Evolutionary conservation across 1,140 invertebrate species (phyloP).

Genomic region (Aphaenogaster rudis): DNA sequence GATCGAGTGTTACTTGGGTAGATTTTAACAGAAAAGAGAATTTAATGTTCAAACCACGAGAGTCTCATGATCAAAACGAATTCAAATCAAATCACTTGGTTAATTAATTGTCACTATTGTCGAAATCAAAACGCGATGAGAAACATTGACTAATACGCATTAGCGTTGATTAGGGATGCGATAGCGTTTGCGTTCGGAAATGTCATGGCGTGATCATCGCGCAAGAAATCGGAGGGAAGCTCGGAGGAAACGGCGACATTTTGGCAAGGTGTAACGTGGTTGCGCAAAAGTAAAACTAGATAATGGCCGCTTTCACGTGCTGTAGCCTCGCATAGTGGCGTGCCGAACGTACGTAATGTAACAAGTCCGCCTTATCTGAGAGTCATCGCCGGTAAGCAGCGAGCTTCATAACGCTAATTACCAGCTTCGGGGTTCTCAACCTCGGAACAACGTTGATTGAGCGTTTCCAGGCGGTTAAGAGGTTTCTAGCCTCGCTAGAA

Average conservation of each 20-base stretch:
- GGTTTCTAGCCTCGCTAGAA: conserved; percentile 42
- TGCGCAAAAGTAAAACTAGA: conserved; percentile 83
- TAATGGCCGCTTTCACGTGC: conserved; percentile 86
- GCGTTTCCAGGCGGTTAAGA: conserved; percentile 58
- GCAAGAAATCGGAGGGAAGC: not conserved
- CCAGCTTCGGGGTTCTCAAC: conserved; percentile 79
- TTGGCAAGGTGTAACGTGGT: conserved; percentile 74
- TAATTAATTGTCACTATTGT: not conserved
- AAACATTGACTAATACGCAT: not conserved
- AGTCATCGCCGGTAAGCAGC: conserved; percentile 82
- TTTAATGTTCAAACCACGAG: not conserved
- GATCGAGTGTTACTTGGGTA: too few relatives aligned
- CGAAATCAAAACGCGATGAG: not conserved
- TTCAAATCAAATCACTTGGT: not conserved
- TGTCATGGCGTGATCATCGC: not conserved
- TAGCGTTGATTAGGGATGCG: not conserved
- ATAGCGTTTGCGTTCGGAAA: not conserved
- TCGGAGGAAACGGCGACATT: conserved; percentile 11
- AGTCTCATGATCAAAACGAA: not conserved
- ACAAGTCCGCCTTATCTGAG: conserved; percentile 83
- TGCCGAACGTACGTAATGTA: conserved; percentile 81
- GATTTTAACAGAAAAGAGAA: not conserved
- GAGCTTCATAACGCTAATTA: conserved; percentile 85
- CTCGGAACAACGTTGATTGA: conserved; percentile 53
- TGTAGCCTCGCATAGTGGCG: conserved; percentile 80